phyloP scores from a whole-genome alignment of 2,797 vertebrate genomes.

The Oreochromis grahami region DNA sequence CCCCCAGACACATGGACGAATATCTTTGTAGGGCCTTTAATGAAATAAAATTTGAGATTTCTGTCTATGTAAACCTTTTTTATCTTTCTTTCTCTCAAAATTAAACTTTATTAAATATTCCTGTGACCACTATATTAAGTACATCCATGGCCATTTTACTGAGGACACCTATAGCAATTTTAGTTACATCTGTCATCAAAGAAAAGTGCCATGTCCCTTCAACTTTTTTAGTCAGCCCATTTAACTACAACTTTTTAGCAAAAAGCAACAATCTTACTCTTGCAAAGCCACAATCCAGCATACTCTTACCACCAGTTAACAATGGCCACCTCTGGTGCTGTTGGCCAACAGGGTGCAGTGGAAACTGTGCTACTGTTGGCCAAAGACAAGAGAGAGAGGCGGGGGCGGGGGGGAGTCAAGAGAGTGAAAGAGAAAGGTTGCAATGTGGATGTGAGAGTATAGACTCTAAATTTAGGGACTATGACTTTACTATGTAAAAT shows the following conservation, averaged over 20 bases:
- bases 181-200: neutral
- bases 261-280: neutral
- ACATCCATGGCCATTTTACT: neutral
- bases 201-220: neutral
- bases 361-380: neutral
- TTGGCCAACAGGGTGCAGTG: neutral
- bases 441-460: neutral
- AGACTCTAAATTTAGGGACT: neutral
- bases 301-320: neutral
- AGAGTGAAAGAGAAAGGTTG: neutral
- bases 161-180: neutral
- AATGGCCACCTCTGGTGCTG: neutral
- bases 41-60: rapidly evolving
- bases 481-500: neutral
- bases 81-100: neutral
- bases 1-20: neutral
- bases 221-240: neutral
- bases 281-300: neutral
- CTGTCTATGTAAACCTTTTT: neutral
- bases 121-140: neutral
- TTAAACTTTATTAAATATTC: neutral
- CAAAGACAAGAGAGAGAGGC: neutral
- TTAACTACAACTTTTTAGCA: neutral
- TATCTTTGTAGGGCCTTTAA: neutral
- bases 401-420: neutral